Evolutionary conservation across 2,113 vertebrate genomes (phyloP).

Genomic region (Hypomesus transpacificus): DNA sequence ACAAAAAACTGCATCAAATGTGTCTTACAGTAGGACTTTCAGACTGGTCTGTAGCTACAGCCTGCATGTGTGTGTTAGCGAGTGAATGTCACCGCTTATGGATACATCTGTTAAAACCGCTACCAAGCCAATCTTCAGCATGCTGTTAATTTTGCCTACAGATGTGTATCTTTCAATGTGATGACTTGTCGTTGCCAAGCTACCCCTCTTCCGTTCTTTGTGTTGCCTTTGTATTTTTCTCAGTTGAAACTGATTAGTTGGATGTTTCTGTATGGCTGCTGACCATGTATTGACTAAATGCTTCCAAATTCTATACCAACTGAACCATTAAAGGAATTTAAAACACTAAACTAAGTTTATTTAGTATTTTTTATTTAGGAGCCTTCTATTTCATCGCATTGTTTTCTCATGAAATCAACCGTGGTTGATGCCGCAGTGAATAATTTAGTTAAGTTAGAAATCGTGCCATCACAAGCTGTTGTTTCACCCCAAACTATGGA

Average conservation of each 20-base stretch:
- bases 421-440: too few species aligned
- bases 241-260: conserved; percentile 53
- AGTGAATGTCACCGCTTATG: conserved; percentile 9
- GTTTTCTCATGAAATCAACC: too few species aligned
- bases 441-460: neutral
- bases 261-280: conserved; percentile 62
- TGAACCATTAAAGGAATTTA: conserved; percentile 75
- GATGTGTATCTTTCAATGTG: conserved; percentile 69
- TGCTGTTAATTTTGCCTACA: conserved; percentile 54
- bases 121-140: conserved; percentile 50
- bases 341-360: conserved; percentile 39
- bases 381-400: neutral
- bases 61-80: conserved; percentile 35
- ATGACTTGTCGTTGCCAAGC: conserved; percentile 58
- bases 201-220: conserved; percentile 37
- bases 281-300: conserved; percentile 70
- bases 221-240: conserved; percentile 51
- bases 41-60: conserved; percentile 51
- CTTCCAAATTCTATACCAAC: conserved; percentile 76
- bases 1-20: conserved; percentile 36
- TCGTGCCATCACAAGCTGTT: neutral
- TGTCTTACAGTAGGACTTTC: conserved; percentile 65
- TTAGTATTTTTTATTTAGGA: neutral
- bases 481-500: too few species aligned
- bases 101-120: conserved; percentile 31